These are phyloP conservation scores for Aeoliscus strigatus DNA, from an alignment of 2,797 vertebrate species.

Conservation along the genomic window DNA sequence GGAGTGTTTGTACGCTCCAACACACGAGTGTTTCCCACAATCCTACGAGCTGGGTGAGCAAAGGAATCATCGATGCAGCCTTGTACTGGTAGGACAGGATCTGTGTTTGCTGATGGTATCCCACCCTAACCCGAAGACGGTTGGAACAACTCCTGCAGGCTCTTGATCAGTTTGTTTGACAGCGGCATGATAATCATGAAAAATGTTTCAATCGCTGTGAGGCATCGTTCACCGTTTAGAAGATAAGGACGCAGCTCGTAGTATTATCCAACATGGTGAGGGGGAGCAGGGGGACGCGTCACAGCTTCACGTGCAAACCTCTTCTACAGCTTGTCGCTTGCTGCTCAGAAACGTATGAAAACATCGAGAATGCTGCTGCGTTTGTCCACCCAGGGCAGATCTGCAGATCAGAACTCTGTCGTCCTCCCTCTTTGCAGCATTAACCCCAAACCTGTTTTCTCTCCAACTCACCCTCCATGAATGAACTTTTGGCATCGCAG, in stretches of 20 bases:
- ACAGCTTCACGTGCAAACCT: conserved; percentile 3
- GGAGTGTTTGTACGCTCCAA: too few species aligned
- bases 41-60: too few species aligned
- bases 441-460: conserved; percentile 18
- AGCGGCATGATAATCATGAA: conserved; percentile 32
- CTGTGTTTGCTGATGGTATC: too few species aligned
- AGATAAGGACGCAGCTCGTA: neutral
- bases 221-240: conserved; percentile 4
- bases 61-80: too few species aligned
- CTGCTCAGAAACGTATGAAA: conserved; percentile 29
- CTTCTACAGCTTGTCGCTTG: conserved; percentile 10
- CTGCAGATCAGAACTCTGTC: conserved; percentile 21
- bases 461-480: conserved; percentile 21
- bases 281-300: conserved; percentile 14
- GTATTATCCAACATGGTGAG: neutral
- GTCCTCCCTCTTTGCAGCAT: conserved; percentile 19
- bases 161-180: conserved; percentile 33
- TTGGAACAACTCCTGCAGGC: conserved; percentile 36
- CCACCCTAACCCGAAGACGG: too few species aligned
- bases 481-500: conserved; percentile 49
- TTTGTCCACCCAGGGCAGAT: conserved; percentile 33
- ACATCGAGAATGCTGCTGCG: conserved; percentile 21
- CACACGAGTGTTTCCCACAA: too few species aligned
- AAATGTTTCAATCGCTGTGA: conserved; percentile 25
- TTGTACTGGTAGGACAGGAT: too few species aligned